phyloP scores from a whole-genome alignment of 2,113 vertebrate genomes.

The Lophotis ruficrista region DNA sequence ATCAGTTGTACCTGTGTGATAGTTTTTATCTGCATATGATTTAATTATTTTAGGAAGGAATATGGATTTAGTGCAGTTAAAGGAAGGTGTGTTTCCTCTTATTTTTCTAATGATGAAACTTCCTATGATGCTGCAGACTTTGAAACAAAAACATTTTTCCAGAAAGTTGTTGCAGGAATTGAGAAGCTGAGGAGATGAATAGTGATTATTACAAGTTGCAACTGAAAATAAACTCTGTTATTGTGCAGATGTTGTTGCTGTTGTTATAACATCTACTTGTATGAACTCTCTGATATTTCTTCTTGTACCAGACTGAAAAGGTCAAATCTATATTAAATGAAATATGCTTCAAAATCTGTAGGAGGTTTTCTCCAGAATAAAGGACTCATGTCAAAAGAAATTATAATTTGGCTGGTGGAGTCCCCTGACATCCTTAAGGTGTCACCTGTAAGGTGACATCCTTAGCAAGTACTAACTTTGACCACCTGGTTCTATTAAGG shows the following conservation, averaged over 20 bases:
- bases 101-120: background rate
- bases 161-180: background rate
- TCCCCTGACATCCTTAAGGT: too few species aligned
- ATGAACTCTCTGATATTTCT: background rate
- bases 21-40: background rate
- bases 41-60: background rate
- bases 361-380: background rate
- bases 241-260: background rate
- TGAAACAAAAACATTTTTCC: background rate
- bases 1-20: background rate
- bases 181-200: background rate
- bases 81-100: background rate
- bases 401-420: background rate
- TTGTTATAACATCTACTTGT: background rate
- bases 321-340: background rate
- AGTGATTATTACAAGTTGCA: background rate
- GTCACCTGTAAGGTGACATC: background rate
- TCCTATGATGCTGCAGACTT: background rate
- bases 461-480: background rate
- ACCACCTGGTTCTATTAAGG: background rate
- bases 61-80: background rate
- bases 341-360: background rate
- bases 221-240: background rate
- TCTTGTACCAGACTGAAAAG: background rate
- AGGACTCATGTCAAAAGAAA: background rate